Evolutionary conservation across 2,797 vertebrate genomes (phyloP).

Genomic region (Chrosomus eos): DNA sequence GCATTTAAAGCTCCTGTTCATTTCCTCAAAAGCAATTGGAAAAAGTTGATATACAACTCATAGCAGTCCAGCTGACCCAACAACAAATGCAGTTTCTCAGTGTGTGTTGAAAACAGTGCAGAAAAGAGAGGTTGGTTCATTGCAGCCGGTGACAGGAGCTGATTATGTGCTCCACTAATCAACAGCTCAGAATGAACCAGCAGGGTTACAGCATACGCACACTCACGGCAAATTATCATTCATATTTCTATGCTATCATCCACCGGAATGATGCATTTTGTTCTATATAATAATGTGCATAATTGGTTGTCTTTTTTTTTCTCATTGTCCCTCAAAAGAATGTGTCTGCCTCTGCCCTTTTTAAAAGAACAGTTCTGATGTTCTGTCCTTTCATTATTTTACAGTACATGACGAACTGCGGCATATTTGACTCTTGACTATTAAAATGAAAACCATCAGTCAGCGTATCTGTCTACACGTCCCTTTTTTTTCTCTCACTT

Average conservation of each 20-base stretch:
- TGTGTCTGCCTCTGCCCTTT: slow-evolving; percentile 38
- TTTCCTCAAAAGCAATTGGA: slow-evolving; percentile 13
- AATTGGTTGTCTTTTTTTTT: slow-evolving; percentile 28
- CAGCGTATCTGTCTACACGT: slow-evolving; percentile 13
- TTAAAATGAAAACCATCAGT: slow-evolving; percentile 46
- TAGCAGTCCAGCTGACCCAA: slow-evolving; percentile 17
- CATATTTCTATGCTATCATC: slow-evolving; percentile 58
- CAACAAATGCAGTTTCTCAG: slow-evolving; percentile 23
- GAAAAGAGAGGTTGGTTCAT: slow-evolving; percentile 51
- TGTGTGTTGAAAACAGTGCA: slow-evolving; percentile 45
- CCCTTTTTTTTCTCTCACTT: slow-evolving; percentile 1
- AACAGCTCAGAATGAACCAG: slow-evolving; percentile 71
- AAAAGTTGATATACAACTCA: slow-evolving; percentile 1
- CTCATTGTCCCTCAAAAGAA: slow-evolving; percentile 15
- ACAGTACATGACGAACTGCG: slow-evolving; percentile 24
- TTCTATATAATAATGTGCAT: slow-evolving; percentile 38
- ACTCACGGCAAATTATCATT: slow-evolving; percentile 19
- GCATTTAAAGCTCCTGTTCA: slow-evolving; percentile 28
- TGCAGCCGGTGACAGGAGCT: slow-evolving; percentile 81
- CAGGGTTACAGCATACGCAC: slow-evolving; percentile 47
- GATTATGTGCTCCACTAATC: slow-evolving; percentile 85
- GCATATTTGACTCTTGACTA: slow-evolving; percentile 47
- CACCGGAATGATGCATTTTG: slow-evolving; percentile 28
- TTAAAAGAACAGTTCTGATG: slow-evolving; percentile 32
- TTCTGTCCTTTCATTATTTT: slow-evolving; percentile 41